Conservation (phyloP, 2,797 vertebrate species). For the Eremophila alpestris region DNA sequence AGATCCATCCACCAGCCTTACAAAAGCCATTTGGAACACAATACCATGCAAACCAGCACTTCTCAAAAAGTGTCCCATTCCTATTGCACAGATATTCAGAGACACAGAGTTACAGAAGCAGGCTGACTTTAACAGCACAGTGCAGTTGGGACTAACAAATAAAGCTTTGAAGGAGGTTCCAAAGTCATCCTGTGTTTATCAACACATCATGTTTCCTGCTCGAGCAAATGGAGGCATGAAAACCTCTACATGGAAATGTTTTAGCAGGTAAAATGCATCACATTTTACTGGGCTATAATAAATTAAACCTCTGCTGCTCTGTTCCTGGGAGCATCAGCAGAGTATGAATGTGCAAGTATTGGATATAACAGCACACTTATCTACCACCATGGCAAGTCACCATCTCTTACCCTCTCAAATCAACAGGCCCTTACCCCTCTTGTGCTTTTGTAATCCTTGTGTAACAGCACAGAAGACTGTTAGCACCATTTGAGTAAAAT, state of each 20-base stretch:
- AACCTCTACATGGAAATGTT: not conserved
- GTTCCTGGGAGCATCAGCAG: not conserved
- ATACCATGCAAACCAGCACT: not conserved
- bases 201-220: not conserved
- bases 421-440: not conserved
- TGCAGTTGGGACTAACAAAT: not conserved
- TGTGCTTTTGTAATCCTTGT: not conserved
- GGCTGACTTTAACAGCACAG: not conserved
- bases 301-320: not conserved
- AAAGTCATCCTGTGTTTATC: not conserved
- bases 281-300: not conserved
- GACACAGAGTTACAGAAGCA: fast-evolving
- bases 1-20: not conserved
- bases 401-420: not conserved
- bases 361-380: not conserved
- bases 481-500: not conserved
- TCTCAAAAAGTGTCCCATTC: not conserved
- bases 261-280: not conserved
- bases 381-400: not conserved
- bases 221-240: not conserved
- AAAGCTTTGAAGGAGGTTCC: not conserved
- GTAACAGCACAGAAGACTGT: not conserved
- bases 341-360: not conserved
- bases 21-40: not conserved
- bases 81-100: not conserved